phyloP scores from a whole-genome alignment of 2,888 invertebrate genomes.

The Hyalella azteca region DNA sequence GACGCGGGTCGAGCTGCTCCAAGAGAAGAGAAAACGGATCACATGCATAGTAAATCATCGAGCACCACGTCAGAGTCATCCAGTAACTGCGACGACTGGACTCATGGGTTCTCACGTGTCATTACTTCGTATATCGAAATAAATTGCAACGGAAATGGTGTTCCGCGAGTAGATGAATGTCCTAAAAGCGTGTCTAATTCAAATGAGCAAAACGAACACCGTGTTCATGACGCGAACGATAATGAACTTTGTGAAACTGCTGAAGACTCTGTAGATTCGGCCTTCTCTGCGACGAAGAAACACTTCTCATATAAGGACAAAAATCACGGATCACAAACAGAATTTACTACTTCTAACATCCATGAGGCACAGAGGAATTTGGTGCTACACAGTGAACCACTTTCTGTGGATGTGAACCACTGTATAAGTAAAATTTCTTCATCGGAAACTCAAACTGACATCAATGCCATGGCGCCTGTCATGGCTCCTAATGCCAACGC shows the following conservation, averaged over 20 bases:
- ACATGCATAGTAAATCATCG: constrained; percentile 18
- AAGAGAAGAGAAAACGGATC: not conserved
- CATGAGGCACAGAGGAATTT: no score
- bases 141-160: constrained; percentile 14
- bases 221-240: not conserved
- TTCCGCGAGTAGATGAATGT: not conserved
- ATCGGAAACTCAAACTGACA: no score
- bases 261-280: not conserved
- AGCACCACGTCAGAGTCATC: constrained; percentile 24
- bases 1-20: not conserved
- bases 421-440: no score
- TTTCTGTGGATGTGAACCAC: no score
- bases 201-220: not conserved
- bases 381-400: no score
- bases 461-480: no score
- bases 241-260: not conserved
- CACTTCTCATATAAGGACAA: no score
- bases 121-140: constrained; percentile 10
- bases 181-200: not conserved
- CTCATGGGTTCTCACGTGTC: not conserved
- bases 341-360: no score
- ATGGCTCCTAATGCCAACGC: constrained; percentile 19
- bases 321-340: no score
- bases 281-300: not conserved
- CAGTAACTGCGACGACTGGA: constrained; percentile 19